Evolutionary conservation across 2,113 vertebrate genomes (phyloP).

Genomic region (Entomyzon cyanotis): DNA sequence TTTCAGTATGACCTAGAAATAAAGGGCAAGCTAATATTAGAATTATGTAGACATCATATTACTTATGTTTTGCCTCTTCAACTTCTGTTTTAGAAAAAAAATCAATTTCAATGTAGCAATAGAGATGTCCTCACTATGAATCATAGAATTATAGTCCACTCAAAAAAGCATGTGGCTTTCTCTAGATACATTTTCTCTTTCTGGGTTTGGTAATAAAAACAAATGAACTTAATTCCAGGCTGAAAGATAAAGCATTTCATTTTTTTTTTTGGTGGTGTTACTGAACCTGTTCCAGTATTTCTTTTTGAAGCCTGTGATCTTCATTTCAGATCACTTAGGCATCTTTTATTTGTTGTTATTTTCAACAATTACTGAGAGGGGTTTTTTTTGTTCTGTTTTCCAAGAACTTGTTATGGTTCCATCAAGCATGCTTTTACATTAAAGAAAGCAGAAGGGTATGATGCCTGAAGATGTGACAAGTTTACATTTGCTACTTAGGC

Average conservation of each 20-base stretch:
- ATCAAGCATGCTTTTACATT: neutral
- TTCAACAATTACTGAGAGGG: neutral
- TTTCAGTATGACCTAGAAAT: neutral
- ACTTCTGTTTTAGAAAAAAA: neutral
- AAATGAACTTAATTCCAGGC: neutral
- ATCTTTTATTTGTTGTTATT: neutral
- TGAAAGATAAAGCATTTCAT: neutral
- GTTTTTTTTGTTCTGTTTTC: neutral
- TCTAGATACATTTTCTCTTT: neutral
- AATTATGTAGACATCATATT: neutral
- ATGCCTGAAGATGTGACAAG: neutral
- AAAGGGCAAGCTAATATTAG: neutral
- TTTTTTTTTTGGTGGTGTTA: neutral
- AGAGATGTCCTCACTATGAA: neutral
- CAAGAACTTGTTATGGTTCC: neutral
- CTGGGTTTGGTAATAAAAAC: neutral
- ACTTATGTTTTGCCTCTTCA: neutral
- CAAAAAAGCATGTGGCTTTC: neutral
- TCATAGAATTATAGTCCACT: neutral
- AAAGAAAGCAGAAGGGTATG: neutral
- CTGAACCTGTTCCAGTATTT: neutral
- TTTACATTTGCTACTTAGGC: constrained; percentile 14
- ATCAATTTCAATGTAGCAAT: neutral
- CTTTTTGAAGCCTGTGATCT: neutral
- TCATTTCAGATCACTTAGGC: neutral